A percentile compares a stretch with the other conserved stretches of the same genome.
phyloP scores from a whole-genome alignment of 2,113 vertebrate genomes.

The Neoarius graeffei region DNA sequence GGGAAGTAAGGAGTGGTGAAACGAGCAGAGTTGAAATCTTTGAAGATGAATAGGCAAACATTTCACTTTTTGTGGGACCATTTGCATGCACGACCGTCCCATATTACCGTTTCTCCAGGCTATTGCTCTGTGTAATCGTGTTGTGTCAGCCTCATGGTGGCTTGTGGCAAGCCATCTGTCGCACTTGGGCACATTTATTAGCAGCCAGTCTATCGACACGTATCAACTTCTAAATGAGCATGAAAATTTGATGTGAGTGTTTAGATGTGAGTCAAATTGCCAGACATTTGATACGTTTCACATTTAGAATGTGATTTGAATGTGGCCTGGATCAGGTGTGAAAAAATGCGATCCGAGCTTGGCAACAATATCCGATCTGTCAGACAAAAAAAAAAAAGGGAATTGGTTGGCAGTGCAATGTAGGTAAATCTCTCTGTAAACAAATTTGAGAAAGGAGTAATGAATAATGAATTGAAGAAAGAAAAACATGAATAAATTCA shows the following conservation, averaged over 20 bases:
- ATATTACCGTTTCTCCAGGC: neutral
- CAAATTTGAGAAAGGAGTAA: neutral
- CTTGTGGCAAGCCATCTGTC: neutral
- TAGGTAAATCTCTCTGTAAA: neutral
- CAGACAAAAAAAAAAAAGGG: neutral
- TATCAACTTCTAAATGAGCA: neutral
- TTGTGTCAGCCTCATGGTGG: neutral
- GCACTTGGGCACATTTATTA: neutral
- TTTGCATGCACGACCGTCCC: neutral
- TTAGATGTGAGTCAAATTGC: neutral
- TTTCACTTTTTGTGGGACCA: neutral
- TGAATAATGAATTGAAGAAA: neutral
- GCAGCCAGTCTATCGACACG: neutral
- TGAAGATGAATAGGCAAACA: neutral
- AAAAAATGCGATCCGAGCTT: neutral
- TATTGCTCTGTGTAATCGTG: neutral
- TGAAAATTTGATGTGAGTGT: neutral
- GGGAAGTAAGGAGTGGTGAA: neutral
- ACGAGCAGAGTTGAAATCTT: neutral
- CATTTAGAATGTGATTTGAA: neutral
- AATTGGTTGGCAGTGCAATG: neutral
- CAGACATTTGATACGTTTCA: neutral
- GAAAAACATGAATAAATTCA: conserved; percentile 1
- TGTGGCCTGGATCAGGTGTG: neutral
- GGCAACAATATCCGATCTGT: neutral